Evolutionary conservation across 1,140 invertebrate genomes (phyloP).

Genomic region (Zaprionus africanus): DNA sequence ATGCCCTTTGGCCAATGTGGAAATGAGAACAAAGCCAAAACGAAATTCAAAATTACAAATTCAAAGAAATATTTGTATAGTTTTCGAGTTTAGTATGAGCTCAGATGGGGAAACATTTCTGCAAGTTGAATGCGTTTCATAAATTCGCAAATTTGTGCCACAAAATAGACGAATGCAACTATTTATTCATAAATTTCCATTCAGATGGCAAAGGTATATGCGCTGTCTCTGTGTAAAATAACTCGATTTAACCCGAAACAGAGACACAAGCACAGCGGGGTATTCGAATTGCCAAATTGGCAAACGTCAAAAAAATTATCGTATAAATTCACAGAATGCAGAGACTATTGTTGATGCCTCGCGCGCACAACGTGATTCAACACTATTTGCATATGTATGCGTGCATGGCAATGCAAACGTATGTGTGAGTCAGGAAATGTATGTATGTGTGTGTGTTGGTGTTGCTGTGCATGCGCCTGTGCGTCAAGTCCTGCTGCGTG

Average conservation of each 20-base stretch:
- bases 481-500: slow-evolving; percentile 23
- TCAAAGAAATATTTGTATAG: background rate
- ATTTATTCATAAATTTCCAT: background rate
- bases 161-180: background rate
- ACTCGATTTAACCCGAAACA: background rate
- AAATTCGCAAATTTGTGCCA: background rate
- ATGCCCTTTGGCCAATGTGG: slow-evolving; percentile 21
- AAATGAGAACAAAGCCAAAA: background rate
- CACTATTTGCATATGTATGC: slow-evolving; percentile 43
- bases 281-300: slow-evolving; percentile 36
- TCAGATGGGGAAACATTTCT: background rate
- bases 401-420: background rate
- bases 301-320: slow-evolving; percentile 34
- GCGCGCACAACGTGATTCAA: slow-evolving; percentile 42
- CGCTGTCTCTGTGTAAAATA: background rate
- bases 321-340: slow-evolving; percentile 30
- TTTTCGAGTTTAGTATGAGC: background rate
- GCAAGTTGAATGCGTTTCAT: background rate
- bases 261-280: slow-evolving; percentile 10
- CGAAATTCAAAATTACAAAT: background rate
- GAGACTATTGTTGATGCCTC: slow-evolving; percentile 22
- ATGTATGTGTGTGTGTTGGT: background rate
- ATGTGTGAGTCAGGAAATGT: background rate
- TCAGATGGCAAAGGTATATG: background rate
- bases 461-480: slow-evolving; percentile 18